Evolutionary conservation across 2,113 vertebrate species (phyloP).

Genomic region (Fregetta grallaria): DNA sequence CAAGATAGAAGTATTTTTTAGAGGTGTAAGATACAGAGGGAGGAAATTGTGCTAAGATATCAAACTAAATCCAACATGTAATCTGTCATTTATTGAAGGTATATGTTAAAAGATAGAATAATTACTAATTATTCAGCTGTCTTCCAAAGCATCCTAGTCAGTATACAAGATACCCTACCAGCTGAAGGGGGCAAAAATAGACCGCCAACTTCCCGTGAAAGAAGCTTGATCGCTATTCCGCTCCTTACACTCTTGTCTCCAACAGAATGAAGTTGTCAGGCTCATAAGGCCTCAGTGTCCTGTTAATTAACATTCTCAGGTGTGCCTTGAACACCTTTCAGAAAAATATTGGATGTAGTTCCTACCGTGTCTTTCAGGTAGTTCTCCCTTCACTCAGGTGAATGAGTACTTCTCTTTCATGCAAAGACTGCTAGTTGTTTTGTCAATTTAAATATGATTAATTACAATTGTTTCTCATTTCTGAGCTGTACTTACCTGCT

Average conservation of each 20-base stretch:
- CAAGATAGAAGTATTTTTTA: neutral
- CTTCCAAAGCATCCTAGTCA: neutral
- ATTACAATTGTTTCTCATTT: neutral
- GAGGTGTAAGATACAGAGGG: neutral
- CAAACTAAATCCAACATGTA: slow-evolving; percentile 3
- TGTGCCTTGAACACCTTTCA: neutral
- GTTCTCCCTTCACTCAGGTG: neutral
- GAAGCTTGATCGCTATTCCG: neutral
- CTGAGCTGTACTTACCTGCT: neutral
- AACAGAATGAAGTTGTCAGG: neutral
- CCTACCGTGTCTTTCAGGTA: neutral
- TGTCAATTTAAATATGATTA: neutral
- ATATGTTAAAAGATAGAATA: neutral
- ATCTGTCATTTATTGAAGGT: neutral
- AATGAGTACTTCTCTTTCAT: neutral
- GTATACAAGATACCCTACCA: neutral
- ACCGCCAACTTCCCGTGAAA: neutral
- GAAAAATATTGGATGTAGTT: neutral
- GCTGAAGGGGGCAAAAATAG: neutral
- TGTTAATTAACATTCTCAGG: neutral
- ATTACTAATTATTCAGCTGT: neutral
- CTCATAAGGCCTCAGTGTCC: neutral
- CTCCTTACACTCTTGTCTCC: neutral
- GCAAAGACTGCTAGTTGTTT: neutral
- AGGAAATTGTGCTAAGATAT: neutral